These are phyloP conservation scores for Caenorhabditis uteleia DNA, from an alignment of 2,888 invertebrate genomes.

Conservation along the genomic window DNA sequence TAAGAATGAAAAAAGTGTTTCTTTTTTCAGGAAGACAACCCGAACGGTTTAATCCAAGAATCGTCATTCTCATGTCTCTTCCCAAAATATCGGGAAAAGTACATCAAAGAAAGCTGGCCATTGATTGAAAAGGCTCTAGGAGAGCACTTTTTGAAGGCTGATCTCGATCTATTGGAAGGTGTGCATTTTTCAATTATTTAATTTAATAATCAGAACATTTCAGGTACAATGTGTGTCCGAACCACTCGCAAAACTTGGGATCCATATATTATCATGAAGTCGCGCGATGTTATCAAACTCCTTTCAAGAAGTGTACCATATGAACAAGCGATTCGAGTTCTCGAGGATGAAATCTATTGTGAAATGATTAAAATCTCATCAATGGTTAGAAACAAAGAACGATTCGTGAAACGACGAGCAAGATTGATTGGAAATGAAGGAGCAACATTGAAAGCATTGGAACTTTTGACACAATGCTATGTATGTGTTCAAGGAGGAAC, in stretches of 20 bases:
- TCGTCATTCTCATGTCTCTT: conserved; percentile 95
- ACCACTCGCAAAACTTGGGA: conserved; percentile 97
- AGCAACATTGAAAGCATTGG: conserved; percentile 93
- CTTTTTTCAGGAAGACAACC: conserved; percentile 76
- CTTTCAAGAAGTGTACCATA: conserved; percentile 93
- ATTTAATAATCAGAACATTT: neutral
- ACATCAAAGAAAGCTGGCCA: conserved; percentile 89
- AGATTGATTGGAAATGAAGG: conserved; percentile 95
- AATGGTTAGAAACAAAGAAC: conserved; percentile 79
- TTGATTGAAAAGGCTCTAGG: conserved; percentile 84
- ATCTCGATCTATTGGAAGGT: conserved; percentile 64
- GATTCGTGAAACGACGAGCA: conserved; percentile 92
- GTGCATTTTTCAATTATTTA: neutral
- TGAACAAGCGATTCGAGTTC: conserved; percentile 82
- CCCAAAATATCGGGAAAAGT: conserved; percentile 95
- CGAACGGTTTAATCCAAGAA: conserved; percentile 85
- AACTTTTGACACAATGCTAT: conserved; percentile 92
- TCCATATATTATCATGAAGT: conserved; percentile 88
- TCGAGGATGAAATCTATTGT: conserved; percentile 86
- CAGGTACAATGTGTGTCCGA: conserved; percentile 82
- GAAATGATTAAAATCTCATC: conserved; percentile 96
- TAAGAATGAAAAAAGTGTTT: neutral
- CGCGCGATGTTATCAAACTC: conserved; percentile 91
- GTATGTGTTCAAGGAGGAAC: conserved; percentile 89
- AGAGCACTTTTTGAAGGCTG: conserved; percentile 73